Evolutionary conservation across 1,140 invertebrate genomes (phyloP), one percentile per base, ranked within the genome.

Genomic region (Zaprionus nigranus): DNA sequence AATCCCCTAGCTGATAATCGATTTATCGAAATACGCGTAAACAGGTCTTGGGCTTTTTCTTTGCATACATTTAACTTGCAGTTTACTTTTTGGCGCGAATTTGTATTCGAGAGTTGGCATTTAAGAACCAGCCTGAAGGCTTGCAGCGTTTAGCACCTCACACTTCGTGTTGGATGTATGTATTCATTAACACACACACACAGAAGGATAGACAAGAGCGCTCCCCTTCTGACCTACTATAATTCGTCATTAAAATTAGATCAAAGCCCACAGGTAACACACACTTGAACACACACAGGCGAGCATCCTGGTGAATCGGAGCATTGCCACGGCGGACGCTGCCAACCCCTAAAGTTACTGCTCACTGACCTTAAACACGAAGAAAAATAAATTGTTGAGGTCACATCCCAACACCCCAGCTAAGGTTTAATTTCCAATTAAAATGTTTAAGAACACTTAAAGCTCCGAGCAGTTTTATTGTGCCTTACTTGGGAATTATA

Each of bases 251-350:
- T 17, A 46, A 46, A 46, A 46, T 46, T 46, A 46, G 40, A 46
- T 46, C 40, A 46, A 46, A 46, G 40, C 40, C n/a, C 40, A 46
- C 40, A 46, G n/a, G 40, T 46, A 46, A 46, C 6, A 46, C 40
- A 46, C 40, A 46, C 40, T 17, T 46, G n/a, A 46, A 46, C 40
- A 46, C 40, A 46, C 40, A n/a, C 15, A n/a, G n/a, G 38, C 38
- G 13, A n/a, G 5, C 15, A 40, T 1, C 15, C 38, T n/a, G 6
- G 13, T 38, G 12, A 38, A 38, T 38, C 36, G 13, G 36, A 13
- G 13, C n/a, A 28, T 43, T n/a, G 38, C 38, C 38, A 40, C n/a
- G 38, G 40, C 40, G 40, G 6, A 17, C n/a, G 40, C 40, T 17
- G 40, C 3, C 40, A 46, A 46, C 40, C 40, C 40, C 40, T 46